These are phyloP conservation scores for Acanthosepion pharaonis DNA, from an alignment of 2,888 invertebrate species.

Conservation along the genomic window DNA sequence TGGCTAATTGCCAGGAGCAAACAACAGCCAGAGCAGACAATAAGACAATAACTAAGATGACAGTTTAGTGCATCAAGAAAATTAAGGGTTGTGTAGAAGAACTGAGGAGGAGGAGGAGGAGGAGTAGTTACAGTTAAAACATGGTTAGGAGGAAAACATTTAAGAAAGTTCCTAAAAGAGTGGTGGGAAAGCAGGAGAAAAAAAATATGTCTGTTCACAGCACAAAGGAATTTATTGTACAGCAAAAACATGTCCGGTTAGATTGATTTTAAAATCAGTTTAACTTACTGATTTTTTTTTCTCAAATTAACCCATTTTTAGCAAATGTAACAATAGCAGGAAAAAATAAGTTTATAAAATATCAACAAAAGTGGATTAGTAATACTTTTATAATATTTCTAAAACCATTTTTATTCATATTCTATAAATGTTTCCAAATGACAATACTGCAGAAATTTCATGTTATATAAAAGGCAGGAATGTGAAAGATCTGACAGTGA, in stretches of 20 bases:
- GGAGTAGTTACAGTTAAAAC: background rate
- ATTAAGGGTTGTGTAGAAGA: too few species aligned
- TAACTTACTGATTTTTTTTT: too few species aligned
- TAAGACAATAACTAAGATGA: too few species aligned
- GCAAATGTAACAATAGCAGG: too few species aligned
- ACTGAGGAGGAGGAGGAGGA: background rate
- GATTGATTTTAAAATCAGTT: too few species aligned
- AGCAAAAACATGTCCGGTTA: background rate
- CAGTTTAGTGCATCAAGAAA: too few species aligned
- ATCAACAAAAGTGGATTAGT: too few species aligned
- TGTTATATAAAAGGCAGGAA: background rate
- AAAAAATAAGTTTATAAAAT: too few species aligned
- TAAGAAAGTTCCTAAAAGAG: background rate
- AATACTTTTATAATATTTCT: background rate
- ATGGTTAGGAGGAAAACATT: background rate
- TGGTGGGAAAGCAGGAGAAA: constrained; percentile 2
- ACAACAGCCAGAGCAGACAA: too few species aligned
- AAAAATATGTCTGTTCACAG: background rate
- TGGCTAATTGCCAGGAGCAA: background rate
- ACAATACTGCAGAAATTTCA: background rate
- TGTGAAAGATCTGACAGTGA: background rate
- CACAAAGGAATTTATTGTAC: background rate
- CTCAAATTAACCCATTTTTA: too few species aligned
- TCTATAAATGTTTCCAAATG: too few species aligned
- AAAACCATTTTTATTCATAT: background rate